Base-by-base conservation (phyloP, 2,113 vertebrate genomes). In the Aegithalos caudatus region DNA sequence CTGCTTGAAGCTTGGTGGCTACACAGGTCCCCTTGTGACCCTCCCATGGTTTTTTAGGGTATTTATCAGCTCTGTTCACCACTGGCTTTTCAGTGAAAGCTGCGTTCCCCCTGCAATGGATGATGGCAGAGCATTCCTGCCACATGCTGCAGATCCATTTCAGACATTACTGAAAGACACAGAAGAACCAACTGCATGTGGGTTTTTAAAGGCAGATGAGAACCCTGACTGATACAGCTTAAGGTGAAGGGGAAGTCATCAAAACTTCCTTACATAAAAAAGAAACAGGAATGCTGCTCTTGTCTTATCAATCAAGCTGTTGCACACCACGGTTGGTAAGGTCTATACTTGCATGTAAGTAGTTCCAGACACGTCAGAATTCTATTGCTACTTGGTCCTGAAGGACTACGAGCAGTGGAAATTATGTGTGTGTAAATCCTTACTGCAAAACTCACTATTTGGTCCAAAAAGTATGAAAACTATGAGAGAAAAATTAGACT, bases 101-200 rank as follows among this genome's bases (percentile, higher is more conserved):
- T 19, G 47, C 23, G 50, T 47, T 70, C 3, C 28, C 24, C 69
- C 29, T 58, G 45, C 44, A 85, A 22, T 0, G 4, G 27, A 29
- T 17, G 42, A 57, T 19, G 50, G n/a, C 37, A 66, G 18, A 78
- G 35, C 5, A 74, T 14, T 92, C 38, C 81, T 2, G 2, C 21
- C 15, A 57, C 50, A n/a, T 0, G 0, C 4, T 69, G 65, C 48
- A 82, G 51, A 62, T 6, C 17, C n/a, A 60, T 38, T 71, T 64
- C 65, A 76, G 48, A 62, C 11, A 24, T 33, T 56, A 76, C 20
- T 47, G 48, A 74, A 67, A 90, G 48, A n/a, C 13, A 56, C 20
- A 38, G 31, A 76, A 78, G 25, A 81, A 31, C 9, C 31, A 44
- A 7, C 0, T 19, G 48, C 38, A 51, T 2, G 5, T 0, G 3